These are phyloP conservation scores for Mechanitis mazaeus DNA, from an alignment of 2,888 invertebrate genomes.

Conservation along the genomic window DNA sequence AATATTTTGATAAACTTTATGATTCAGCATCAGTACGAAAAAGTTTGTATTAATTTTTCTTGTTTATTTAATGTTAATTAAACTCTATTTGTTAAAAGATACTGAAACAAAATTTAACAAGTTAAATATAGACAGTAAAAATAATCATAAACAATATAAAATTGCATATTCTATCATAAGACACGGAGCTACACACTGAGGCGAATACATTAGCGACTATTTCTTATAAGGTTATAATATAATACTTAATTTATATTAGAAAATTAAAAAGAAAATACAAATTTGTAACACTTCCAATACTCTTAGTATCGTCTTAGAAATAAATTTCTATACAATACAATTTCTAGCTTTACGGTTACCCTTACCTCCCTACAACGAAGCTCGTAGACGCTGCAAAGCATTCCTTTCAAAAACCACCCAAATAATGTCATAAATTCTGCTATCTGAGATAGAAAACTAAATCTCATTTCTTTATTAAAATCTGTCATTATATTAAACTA, in stretches of 20 bases:
- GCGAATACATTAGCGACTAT: conserved; percentile 24
- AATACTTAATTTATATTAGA: conserved; percentile 36
- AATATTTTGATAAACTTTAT: too few relatives aligned
- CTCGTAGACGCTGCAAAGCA: conserved; percentile 65
- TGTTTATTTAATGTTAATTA: too few relatives aligned
- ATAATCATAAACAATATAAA: neutral
- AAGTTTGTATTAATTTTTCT: too few relatives aligned
- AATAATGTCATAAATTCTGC: conserved; percentile 57
- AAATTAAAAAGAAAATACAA: conserved; percentile 57
- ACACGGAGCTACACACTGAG: conserved; percentile 26
- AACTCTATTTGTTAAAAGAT: too few relatives aligned
- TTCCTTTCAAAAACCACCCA: conserved; percentile 42
- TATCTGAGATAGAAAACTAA: conserved; percentile 59
- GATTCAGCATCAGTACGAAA: too few relatives aligned
- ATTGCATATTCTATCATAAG: conserved; percentile 30
- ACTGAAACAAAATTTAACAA: too few relatives aligned
- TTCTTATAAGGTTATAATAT: conserved; percentile 16
- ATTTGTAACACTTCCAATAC: conserved; percentile 75
- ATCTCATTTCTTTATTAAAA: conserved; percentile 16
- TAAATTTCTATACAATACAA: conserved; percentile 60
- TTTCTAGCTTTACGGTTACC: conserved; percentile 62
- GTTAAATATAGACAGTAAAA: neutral
- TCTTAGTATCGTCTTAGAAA: conserved; percentile 69
- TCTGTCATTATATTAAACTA: conserved; percentile 10
- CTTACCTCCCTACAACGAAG: conserved; percentile 71